Base-by-base conservation (phyloP, 2,888 invertebrate species). In the Frankliniella fusca region DNA sequence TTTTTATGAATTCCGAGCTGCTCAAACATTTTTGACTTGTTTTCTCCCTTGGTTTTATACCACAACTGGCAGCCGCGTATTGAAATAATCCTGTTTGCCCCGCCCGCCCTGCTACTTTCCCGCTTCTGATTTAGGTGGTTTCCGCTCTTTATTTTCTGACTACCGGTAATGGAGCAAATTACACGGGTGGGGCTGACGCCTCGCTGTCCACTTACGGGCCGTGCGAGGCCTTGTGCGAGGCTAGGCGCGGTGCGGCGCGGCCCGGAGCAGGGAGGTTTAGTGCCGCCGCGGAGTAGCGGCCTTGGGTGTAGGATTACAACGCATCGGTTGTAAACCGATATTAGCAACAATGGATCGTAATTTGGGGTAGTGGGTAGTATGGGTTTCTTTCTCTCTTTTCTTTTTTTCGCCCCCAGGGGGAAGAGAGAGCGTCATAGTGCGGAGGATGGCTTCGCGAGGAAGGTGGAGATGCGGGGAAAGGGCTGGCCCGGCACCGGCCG, bases 271-370 rank as follows among this genome's bases (percentile, higher is more conserved):
- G 20, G 27, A 27, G 70, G 23, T 76, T 76, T 76, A 76, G 70
- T 76, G 10, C 70, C 70, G 70, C 23, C 70, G 23, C 23, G 70
- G 23, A 27, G 27, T 27, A n/a, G 70, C 70, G 70, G 70, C 70
- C 70, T 76, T 76, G 70, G 70, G 70, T 76, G 70, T 76, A 76
- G 27, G 70, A 76, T 76, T 76, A 76, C 70, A 76, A 27, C 70
- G 23, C 70, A 76, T 76, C 70, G 70, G 70, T 27, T 76, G 70
- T 76, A 76, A 76, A 27, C 70, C 70, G 70, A 76, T 27, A 76
- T 76, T 76, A 76, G 70, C 70, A 76, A 76, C 70, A 76, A 76
- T 76, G 70, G 70, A 23, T 76, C 70, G 70, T 76, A 76, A 76
- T 76, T 76, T 76, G 70, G 70, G 23, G 38, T 38, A 38, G 38